Evolutionary conservation across 2,113 vertebrate genomes (phyloP), one percentile per base, ranked within the genome.

Genomic region (Alligator mississippiensis): DNA sequence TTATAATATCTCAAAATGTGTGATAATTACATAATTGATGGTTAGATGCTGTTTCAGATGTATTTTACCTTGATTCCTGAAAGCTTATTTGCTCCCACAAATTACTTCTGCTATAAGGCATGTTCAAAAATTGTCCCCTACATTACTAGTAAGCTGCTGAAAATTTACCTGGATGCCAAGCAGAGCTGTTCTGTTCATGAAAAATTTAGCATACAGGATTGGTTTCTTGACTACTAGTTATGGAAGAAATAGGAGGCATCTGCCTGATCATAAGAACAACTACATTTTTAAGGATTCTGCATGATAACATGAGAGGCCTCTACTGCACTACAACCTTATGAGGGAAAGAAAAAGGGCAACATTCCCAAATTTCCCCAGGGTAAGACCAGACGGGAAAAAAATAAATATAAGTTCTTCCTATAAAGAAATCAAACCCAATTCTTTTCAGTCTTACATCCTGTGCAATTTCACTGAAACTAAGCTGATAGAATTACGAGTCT

Each of bases 41-140:
- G 0, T 72, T 72, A 38, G 19, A 38, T 38, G 6, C 34, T 25
- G 59, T 88, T 88, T 80, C 3, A 80, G 68, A 68, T 8, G 1
- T 18, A 58, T 7, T 2, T 60, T 4, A 61, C 6, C n/a, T 74
- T 84, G 34, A 75, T 6, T 82, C 1, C 0, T 60, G 28, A 30
- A 77, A 75, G 9, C 5, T 34, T 3, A 3, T 64, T 59, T 1
- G 0, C 0, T 85, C 0, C 4, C 2, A 61, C 17, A 18, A 38
- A 72, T 66, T 80, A 15, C 2, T 62, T 70, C 24, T 34, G 34
- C 21, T 72, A 21, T 72, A 22, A 72, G 28, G 18, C 30, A 68
- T 34, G 18, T 34, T 68, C n/a, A 68, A 10, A 68, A 24, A 22
- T 34, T 72, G 19, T 38, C 34, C 34, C 30, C 38, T 47, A 8